Evolutionary conservation across 1,140 invertebrate genomes (phyloP), one percentile per base, ranked within the genome.

Genomic region (Heliconius nattereri): DNA sequence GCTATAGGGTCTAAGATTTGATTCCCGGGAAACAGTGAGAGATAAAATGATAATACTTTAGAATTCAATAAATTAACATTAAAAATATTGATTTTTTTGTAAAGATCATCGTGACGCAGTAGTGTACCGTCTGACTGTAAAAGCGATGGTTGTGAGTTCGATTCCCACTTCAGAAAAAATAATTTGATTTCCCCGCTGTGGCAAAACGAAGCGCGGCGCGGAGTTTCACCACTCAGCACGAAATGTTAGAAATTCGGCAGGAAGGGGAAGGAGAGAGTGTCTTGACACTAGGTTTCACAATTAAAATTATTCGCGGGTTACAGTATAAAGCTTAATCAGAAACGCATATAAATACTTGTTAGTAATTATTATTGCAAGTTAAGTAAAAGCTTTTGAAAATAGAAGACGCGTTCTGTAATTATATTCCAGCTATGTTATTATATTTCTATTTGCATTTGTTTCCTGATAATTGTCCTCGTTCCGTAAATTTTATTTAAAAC

Each of bases 1-100:
- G 87, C 87, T 88, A 85, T 90, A 86, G 89, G 88, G 88, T 90
- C 86, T 89, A 78, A 89, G 89, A 89, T 93, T 93, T 87, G 76
- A 78, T 85, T 86, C 88, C 87, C 84, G 89, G 90, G 87, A 89
- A 82, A 82, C 77, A 78, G 40, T 66, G 78, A 78, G 83, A 86
- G 79, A 85, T 86, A 83, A 80, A 52, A 52, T 7, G 81, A 79
- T 79, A 78, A 32, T 29, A 71, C 73, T 81, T 78, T 74, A 81
- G 76, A 74, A 75, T 76, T 45, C 23, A 74, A 72, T 79, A 57
- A 23, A n/a, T 7, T 9, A 3, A n/a, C 7, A 57, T 23, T 23
- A 20, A 57, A 9, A 9, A 23, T 57, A 23, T 11, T 2, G 7
- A 26, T 3, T 23, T 0, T 23, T 60, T n/a, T 23, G 26, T 11